Evolutionary conservation across 2,888 invertebrate species (phyloP), one percentile per base, ranked within the genome.

Genomic region (Caradrina clavipalpis): DNA sequence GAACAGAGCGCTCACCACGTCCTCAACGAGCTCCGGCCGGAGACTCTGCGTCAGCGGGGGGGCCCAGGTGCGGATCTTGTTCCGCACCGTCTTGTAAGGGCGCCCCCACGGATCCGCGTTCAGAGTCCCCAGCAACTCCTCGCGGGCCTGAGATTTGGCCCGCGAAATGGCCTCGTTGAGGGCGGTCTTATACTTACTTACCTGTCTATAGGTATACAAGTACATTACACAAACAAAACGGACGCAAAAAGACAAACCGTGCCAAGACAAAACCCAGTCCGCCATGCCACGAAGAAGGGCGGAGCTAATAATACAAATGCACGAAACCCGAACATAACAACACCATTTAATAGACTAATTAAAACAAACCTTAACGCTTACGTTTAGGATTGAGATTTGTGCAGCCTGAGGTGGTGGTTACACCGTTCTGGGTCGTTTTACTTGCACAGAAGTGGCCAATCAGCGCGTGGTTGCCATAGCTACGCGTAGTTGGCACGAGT

Each of bases 241-340:
- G 77, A 89, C 90, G 89, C 85, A 90, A 93, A 94, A 94, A 94
- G 94, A 91, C 93, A 88, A 86, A 79, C 76, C 74, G 60, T 54
- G 78, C 84, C 84, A 79, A 86, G 85, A 89, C 87, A 89, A 91
- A 90, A 89, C 87, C 66, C 88, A 78, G 89, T 90, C 95, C 94
- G 95, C 95, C 95, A 95, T 95, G 93, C 91, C 92, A 82, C 90
- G 87, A 85, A 86, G 91, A 88, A 91, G 93, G 95, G 95, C 95
- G 95, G 94, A 87, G 93, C 95, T 94, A 95, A 94, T 94, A 91
- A 93, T 78, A 89, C 82, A 77, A 83, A 79, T 65, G 76, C 58
- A 76, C 76, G 67, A 73, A 83, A 84, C 70, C 56, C 64, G 73
- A 87, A 82, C 83, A 80, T 75, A 76, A 79, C 78, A 90, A 86